Percentiles rank a stretch among this genome's conserved stretches.
These are phyloP conservation scores for Hippoglossus hippoglossus DNA, from an alignment of 2,797 vertebrate genomes.

Conservation along the genomic window DNA sequence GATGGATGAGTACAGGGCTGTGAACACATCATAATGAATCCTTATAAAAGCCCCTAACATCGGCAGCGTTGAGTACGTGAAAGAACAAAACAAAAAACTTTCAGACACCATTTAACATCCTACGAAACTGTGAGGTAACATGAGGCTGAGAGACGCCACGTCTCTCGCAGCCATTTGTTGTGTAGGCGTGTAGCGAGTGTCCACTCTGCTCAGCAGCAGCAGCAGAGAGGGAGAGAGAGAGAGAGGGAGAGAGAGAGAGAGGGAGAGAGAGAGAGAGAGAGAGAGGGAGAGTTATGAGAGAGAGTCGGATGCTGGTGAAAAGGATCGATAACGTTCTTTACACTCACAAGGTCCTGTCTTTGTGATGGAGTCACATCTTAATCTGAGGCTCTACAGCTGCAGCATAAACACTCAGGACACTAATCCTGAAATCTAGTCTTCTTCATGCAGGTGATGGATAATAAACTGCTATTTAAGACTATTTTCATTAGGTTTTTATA, in stretches of 20 bases:
- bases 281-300: constrained; percentile 31
- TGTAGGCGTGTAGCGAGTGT: constrained; percentile 25
- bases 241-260: not conserved
- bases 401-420: constrained; percentile 22
- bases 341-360: constrained; percentile 59
- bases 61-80: too few relatives aligned
- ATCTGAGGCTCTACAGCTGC: constrained; percentile 19
- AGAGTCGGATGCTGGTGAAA: constrained; percentile 44
- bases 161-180: constrained; percentile 57
- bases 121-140: constrained; percentile 12
- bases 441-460: not conserved
- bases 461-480: not conserved
- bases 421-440: not conserved
- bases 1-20: too few relatives aligned
- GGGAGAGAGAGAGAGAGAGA: constrained; percentile 11
- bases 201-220: constrained; percentile 4
- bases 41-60: too few relatives aligned
- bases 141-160: constrained; percentile 33
- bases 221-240: not conserved
- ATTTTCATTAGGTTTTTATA: not conserved
- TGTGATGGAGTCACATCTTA: constrained; percentile 53
- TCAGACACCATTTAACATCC: not conserved
- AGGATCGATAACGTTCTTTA: constrained; percentile 62
- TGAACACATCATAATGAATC: too few relatives aligned
- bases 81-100: too few relatives aligned